These are phyloP conservation scores for Diacarnus erythraeanus DNA, from an alignment of 37 sponge, comb jelly and placozoan species.

Conservation along the genomic window DNA sequence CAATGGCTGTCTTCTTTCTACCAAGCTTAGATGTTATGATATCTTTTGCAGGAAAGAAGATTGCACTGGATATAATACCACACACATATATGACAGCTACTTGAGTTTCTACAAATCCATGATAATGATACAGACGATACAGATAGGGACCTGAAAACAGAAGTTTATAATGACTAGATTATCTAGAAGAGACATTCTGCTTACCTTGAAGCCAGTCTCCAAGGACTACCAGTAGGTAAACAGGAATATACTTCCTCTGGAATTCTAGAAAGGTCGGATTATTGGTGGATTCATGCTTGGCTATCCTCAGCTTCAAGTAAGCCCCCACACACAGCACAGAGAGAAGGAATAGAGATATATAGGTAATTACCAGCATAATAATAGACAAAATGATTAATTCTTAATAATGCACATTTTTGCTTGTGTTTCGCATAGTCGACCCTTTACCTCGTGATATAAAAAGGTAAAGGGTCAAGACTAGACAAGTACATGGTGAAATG, in stretches of 20 bases:
- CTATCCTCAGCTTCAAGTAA: slow-evolving; percentile 34
- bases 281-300: slow-evolving; percentile 28
- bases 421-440: too few species aligned
- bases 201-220: slow-evolving; percentile 85
- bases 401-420: not conserved
- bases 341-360: slow-evolving; percentile 59
- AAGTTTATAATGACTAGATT: too few species aligned
- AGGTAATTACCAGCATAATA: slow-evolving; percentile 57
- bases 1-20: slow-evolving; percentile 25
- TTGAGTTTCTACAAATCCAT: slow-evolving; percentile 66
- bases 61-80: slow-evolving; percentile 66
- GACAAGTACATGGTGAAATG: too few species aligned
- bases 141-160: slow-evolving; percentile 61
- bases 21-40: slow-evolving; percentile 58
- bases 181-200: too few species aligned
- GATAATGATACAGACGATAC: slow-evolving; percentile 72
- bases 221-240: slow-evolving; percentile 59
- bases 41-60: slow-evolving; percentile 54
- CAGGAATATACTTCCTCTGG: slow-evolving; percentile 56
- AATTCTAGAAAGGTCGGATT: slow-evolving; percentile 71
- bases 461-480: too few species aligned
- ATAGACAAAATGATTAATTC: not conserved
- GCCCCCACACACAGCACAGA: slow-evolving; percentile 31
- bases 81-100: slow-evolving; percentile 79
- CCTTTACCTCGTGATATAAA: too few species aligned